Evolutionary conservation across 2,113 vertebrate genomes (phyloP), one percentile per base, ranked within the genome.

Genomic region (Vireo altiloquus): DNA sequence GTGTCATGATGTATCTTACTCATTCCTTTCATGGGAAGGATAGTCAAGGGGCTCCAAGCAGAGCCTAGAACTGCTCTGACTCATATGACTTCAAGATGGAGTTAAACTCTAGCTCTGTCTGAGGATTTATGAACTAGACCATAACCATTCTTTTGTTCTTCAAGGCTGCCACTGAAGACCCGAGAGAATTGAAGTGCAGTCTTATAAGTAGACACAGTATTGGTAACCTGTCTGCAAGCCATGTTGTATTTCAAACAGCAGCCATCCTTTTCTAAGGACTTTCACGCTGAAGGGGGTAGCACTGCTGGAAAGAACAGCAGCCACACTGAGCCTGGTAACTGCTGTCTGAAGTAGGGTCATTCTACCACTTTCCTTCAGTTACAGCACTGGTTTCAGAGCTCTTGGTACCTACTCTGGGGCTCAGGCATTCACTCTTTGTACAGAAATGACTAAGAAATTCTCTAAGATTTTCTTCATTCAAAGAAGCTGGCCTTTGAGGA

Each of bases 51-150:
- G n/a, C 69, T 87, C 68, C 66, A 91, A 69, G 60, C 52, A 42
- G 4, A 65, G 39, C 50, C 74, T 47, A 71, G 25, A 53, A 66
- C 27, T 52, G 6, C n/a, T 74, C 14, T 21, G 31, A n/a, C 10
- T 54, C 60, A 16, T 7, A 30, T 5, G 22, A 75, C 40, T 77
- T 82, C 40, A 89, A 77, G 50, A 75, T 6, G 1, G 33, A 84
- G 13, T 54, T 69, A 57, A 92, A 82, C 18, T 59, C 14, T 7
- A 8, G 33, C 52, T 93, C 28, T 39, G 24, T 15, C 35, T 53
- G 10, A 95, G 68, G 27, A 81, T 89, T 87, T 77, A 78, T 56
- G 40, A 89, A 81, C 49, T 52, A 76, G 74, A 60, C 23, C 33
- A 24, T 28, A 92, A 39, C 15, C 18, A 57, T 31, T 35, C 31